Evolutionary conservation across 2,113 vertebrate genomes (phyloP).

Genomic region (Pterocles orientalis): DNA sequence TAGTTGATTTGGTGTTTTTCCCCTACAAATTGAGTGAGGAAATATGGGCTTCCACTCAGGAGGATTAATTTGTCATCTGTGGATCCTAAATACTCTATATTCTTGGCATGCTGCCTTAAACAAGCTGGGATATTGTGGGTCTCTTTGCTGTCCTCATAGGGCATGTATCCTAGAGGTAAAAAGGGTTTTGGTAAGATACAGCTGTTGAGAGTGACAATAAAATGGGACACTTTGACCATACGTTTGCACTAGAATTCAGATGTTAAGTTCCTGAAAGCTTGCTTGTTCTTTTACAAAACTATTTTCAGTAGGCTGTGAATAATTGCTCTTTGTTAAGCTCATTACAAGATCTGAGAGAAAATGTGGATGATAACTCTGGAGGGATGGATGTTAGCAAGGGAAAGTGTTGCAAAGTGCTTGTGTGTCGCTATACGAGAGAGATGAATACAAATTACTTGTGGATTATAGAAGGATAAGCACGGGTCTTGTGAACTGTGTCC

Average conservation of each 20-base stretch:
- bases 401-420: accelerated
- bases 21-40: neutral
- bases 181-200: accelerated
- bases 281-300: neutral
- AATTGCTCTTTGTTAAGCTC: neutral
- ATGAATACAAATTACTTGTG: neutral
- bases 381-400: neutral
- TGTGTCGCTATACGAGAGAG: neutral
- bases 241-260: neutral
- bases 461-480: neutral
- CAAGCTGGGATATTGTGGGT: neutral
- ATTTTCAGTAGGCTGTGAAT: neutral
- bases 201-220: neutral
- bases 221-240: neutral
- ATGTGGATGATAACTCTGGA: neutral
- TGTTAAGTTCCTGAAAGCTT: neutral
- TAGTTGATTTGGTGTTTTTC: neutral
- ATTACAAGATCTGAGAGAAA: neutral
- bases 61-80: neutral
- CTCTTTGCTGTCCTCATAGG: neutral
- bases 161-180: neutral
- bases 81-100: neutral
- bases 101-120: neutral
- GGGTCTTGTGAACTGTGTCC: neutral
- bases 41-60: neutral